These are phyloP conservation scores for Latrodectus hesperus DNA, from an alignment of 2,888 invertebrate species.

Conservation along the genomic window DNA sequence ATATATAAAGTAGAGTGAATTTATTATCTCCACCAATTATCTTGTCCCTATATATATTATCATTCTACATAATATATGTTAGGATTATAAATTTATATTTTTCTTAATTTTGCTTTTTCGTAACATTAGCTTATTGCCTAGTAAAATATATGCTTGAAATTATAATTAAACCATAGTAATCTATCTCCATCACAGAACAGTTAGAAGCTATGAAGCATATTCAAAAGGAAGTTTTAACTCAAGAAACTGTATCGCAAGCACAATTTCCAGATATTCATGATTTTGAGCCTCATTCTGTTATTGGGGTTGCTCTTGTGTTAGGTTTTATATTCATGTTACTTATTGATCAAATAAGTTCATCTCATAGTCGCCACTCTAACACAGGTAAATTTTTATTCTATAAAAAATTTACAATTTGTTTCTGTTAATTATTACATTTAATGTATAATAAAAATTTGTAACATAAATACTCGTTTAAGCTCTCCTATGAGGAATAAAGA, in stretches of 20 bases:
- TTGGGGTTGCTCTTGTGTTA: conserved; percentile 93
- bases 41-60: too few relatives aligned
- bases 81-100: background rate
- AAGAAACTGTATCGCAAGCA: conserved; percentile 36
- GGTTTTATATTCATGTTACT: conserved; percentile 99
- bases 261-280: conserved; percentile 37
- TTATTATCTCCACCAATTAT: too few relatives aligned
- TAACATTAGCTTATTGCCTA: background rate
- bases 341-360: conserved; percentile 86
- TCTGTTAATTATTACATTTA: background rate
- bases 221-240: conserved; percentile 26
- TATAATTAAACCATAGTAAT: background rate
- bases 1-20: too few relatives aligned
- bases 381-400: conserved; percentile 16
- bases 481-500: too few relatives aligned
- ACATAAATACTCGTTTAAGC: too few relatives aligned
- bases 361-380: conserved; percentile 34
- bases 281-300: conserved; percentile 84
- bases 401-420: background rate
- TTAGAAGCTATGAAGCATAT: conserved; percentile 31
- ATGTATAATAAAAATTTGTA: too few relatives aligned
- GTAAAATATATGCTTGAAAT: too few relatives aligned
- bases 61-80: background rate
- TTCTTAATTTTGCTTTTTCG: background rate
- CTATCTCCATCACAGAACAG: conserved; percentile 33